These are phyloP conservation scores for Drosophila emarginata DNA, from an alignment of 2,888 invertebrate species.

Conservation along the genomic window DNA sequence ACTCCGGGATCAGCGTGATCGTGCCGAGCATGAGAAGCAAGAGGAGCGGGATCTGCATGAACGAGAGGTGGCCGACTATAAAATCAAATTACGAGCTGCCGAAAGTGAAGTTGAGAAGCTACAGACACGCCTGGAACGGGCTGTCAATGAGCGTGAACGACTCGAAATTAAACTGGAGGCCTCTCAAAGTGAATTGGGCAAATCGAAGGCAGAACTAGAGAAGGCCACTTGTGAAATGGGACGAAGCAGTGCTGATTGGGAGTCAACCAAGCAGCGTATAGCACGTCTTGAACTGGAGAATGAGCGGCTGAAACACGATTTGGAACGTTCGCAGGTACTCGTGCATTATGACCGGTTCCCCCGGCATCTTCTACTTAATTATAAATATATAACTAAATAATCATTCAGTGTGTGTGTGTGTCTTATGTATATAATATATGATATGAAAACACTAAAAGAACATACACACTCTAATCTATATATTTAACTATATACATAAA, in stretches of 20 bases:
- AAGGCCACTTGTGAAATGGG: constrained; percentile 94
- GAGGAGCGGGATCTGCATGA: constrained; percentile 97
- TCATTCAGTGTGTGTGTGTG: constrained; percentile 38
- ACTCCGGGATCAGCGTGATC: constrained; percentile 94
- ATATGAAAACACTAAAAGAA: not conserved
- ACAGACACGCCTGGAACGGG: constrained; percentile 92
- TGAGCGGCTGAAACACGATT: constrained; percentile 92
- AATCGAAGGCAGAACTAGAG: constrained; percentile 96
- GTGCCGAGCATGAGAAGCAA: constrained; percentile 97
- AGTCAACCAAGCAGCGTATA: constrained; percentile 86
- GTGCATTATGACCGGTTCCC: constrained; percentile 81
- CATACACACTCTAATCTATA: constrained; percentile 24
- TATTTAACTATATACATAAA: constrained; percentile 53
- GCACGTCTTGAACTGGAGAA: constrained; percentile 94
- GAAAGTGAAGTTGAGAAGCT: constrained; percentile 96
- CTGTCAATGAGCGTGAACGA: constrained; percentile 94
- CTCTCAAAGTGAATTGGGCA: constrained; percentile 95
- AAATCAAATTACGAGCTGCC: constrained; percentile 94
- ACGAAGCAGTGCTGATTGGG: constrained; percentile 91
- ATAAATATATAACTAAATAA: constrained; percentile 23
- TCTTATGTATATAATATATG: constrained; percentile 30
- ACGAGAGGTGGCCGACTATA: constrained; percentile 96
- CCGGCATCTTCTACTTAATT: constrained; percentile 16
- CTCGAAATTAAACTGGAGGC: constrained; percentile 95
- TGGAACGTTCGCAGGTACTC: constrained; percentile 89